These are phyloP conservation scores for Caiman crocodilus DNA, from an alignment of 2,797 vertebrate genomes.

Conservation along the genomic window DNA sequence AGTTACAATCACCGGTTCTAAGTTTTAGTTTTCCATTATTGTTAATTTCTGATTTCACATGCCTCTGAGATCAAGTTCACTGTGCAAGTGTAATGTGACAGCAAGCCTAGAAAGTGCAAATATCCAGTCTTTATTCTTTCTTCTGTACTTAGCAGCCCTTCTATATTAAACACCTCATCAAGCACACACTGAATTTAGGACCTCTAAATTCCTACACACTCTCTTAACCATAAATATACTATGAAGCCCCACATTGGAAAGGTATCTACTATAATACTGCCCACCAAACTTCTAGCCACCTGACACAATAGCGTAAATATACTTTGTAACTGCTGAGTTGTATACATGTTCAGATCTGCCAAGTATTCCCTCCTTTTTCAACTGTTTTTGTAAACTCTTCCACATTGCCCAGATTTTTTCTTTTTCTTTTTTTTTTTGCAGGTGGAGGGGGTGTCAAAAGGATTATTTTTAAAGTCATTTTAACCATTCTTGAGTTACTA, in stretches of 20 bases:
- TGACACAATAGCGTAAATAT: background rate
- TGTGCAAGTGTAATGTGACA: constrained; percentile 29
- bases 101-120: constrained; percentile 17
- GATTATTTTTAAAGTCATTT: background rate
- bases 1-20: no score
- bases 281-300: rapidly evolving
- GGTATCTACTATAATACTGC: background rate
- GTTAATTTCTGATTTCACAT: background rate
- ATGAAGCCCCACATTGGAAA: background rate
- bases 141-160: background rate
- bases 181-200: background rate
- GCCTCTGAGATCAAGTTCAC: background rate
- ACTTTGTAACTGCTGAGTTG: background rate
- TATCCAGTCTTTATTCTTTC: background rate
- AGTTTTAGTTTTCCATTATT: constrained; percentile 3
- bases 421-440: background rate
- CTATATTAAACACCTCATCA: background rate
- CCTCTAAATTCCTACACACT: background rate
- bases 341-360: background rate
- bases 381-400: constrained; percentile 13
- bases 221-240: background rate
- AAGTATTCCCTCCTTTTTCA: background rate
- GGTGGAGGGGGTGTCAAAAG: background rate
- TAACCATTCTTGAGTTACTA: background rate
- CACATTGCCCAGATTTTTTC: background rate